phyloP scores from a whole-genome alignment of 2,888 invertebrate species.

The Ypsolopha sequella region DNA sequence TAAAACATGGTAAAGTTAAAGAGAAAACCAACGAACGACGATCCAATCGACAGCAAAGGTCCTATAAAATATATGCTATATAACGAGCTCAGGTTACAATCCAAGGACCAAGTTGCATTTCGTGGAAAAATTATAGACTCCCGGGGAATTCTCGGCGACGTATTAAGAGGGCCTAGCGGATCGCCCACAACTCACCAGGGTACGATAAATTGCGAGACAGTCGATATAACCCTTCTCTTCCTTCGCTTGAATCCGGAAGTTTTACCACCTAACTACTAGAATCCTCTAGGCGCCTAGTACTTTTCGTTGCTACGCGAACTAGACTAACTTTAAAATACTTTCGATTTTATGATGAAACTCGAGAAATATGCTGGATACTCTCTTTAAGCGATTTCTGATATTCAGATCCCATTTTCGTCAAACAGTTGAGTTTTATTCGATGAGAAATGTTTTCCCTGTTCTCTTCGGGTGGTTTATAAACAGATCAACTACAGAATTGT shows the following conservation, averaged over 20 bases:
- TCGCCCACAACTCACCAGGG: constrained; percentile 38
- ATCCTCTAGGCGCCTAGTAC: constrained; percentile 20
- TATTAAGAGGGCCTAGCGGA: constrained; percentile 42
- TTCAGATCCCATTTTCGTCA: constrained; percentile 43
- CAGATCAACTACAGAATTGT: not conserved
- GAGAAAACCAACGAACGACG: no score
- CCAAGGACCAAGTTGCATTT: constrained; percentile 25
- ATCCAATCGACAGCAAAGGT: no score
- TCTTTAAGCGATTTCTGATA: constrained; percentile 45
- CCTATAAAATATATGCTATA: not conserved
- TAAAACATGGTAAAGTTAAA: no score
- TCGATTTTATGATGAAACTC: no score
- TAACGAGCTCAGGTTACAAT: constrained; percentile 14
- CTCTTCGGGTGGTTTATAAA: constrained; percentile 10
- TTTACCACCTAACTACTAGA: constrained; percentile 38
- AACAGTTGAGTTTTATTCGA: constrained; percentile 7
- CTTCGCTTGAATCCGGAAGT: constrained; percentile 19
- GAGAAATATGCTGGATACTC: constrained; percentile 27
- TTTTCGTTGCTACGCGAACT: not conserved
- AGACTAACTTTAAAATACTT: no score
- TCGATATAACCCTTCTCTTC: constrained; percentile 39
- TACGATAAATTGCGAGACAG: constrained; percentile 44
- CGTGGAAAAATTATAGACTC: constrained; percentile 45
- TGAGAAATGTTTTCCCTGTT: constrained; percentile 7
- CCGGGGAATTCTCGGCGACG: constrained; percentile 47